Percentiles rank a stretch among this genome's conserved stretches.
phyloP scores from a whole-genome alignment of 2,888 invertebrate genomes.

The Strigamia crassipes region DNA sequence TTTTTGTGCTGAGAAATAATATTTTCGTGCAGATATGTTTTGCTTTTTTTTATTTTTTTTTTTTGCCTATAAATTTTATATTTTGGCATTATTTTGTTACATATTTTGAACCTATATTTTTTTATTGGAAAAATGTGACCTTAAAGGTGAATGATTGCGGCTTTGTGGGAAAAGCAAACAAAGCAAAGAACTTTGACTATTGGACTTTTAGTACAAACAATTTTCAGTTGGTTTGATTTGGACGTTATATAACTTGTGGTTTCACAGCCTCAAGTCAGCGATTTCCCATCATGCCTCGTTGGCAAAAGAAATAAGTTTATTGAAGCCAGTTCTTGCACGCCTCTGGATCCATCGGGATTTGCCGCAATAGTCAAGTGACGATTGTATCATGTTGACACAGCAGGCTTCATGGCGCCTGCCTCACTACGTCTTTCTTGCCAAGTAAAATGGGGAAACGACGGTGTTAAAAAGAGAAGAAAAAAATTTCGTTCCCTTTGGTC shows the following conservation, averaged over 20 bases:
- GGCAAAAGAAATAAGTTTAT: conserved; percentile 44
- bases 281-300: conserved; percentile 38
- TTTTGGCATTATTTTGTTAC: not conserved
- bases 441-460: conserved; percentile 24
- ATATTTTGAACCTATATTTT: not conserved
- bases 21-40: too few relatives aligned
- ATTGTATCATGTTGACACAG: conserved; percentile 42
- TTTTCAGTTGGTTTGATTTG: conserved; percentile 42
- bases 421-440: conserved; percentile 34
- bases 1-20: too few relatives aligned
- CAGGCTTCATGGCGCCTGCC: conserved; percentile 39
- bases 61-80: too few relatives aligned
- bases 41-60: too few relatives aligned
- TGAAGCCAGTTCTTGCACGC: conserved; percentile 43
- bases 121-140: not conserved
- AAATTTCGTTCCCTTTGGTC: not conserved
- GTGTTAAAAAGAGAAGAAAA: conserved; percentile 3
- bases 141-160: not conserved
- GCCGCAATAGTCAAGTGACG: conserved; percentile 36
- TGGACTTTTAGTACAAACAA: conserved; percentile 9
- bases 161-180: not conserved
- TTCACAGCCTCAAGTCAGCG: conserved; percentile 35
- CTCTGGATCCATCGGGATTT: conserved; percentile 42
- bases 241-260: conserved; percentile 36
- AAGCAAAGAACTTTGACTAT: not conserved